Evolutionary conservation across 2,113 vertebrate species (phyloP).

Genomic region (Ictidomys tridecemlineatus): DNA sequence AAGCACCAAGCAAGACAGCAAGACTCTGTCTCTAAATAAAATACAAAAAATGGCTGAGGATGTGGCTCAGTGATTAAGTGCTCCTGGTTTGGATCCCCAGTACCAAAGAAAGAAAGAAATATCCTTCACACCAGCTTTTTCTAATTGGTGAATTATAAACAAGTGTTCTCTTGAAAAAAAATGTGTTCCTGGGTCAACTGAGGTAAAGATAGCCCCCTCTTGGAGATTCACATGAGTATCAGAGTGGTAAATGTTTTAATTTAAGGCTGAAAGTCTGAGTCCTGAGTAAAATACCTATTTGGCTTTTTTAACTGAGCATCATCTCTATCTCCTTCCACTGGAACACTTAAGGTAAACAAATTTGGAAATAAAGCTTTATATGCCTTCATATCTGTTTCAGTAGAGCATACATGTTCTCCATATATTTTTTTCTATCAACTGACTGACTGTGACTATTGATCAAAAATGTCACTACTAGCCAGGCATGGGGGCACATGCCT

Average conservation of each 20-base stretch:
- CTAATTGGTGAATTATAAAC: background rate
- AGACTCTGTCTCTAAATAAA: too few species aligned
- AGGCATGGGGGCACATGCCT: too few species aligned
- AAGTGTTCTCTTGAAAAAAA: background rate
- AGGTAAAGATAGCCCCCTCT: background rate
- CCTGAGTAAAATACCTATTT: background rate
- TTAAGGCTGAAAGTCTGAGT: background rate
- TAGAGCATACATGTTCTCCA: background rate
- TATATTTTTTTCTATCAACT: background rate
- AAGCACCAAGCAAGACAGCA: too few species aligned
- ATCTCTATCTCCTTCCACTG: background rate
- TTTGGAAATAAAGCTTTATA: slow-evolving; percentile 58
- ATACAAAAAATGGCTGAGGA: too few species aligned
- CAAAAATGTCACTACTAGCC: slow-evolving; percentile 16
- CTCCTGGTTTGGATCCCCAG: too few species aligned
- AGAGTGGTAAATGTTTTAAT: background rate
- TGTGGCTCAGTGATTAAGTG: too few species aligned
- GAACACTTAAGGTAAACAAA: background rate
- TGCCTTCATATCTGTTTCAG: slow-evolving; percentile 15
- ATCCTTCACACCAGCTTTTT: background rate
- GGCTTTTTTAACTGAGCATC: background rate
- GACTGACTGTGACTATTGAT: background rate
- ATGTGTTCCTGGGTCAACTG: background rate
- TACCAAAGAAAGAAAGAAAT: too few species aligned
- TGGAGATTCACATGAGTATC: background rate